Evolutionary conservation across 2,888 invertebrate species (phyloP), one percentile per base, ranked within the genome.

Genomic region (Lasius platythorax): DNA sequence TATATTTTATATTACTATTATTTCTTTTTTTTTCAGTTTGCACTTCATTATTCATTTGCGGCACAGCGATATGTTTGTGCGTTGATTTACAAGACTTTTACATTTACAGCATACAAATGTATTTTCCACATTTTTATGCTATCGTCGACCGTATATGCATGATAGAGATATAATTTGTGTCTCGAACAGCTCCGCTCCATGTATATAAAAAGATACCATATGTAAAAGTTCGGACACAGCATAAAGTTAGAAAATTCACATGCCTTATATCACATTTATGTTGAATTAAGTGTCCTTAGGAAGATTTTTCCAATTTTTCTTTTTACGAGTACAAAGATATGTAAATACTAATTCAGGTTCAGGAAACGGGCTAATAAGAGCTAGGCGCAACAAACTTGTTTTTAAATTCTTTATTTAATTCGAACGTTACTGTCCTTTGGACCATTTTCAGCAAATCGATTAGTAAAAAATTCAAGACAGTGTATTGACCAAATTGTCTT

Each of bases 131-230:
- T 88, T 87, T 88, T 87, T 90, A 88, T 84, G 46, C 79, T 83
- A 85, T 87, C 79, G 85, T 82, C 85, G 78, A 88, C 74, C 70
- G 82, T 63, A 83, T 83, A 81, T 84, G 83, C 84, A 83, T 72
- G 79, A 85, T 79, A 84, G 76, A 89, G 78, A 73, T 76, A 75
- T 84, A 82, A 88, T 88, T 89, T 90, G 85, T 85, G 92, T 92
- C 91, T 92, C 78, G 92, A 91, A 92, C 92, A 92, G 92, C 92
- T 92, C 92, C 84, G 64, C 64, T 86, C 88, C 85, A 84, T 91
- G 92, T 92, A 91, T 68, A 91, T 92, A 79, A 84, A 37, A 40
- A 56, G 3, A 83, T 74, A 83, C 85, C 87, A 89, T 88, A 86
- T 86, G 86, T 83, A 78, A 87, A 70, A 82, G 86, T 91, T 89